phyloP scores from a whole-genome alignment of 2,888 invertebrate genomes.

The Aplocera efformata region DNA sequence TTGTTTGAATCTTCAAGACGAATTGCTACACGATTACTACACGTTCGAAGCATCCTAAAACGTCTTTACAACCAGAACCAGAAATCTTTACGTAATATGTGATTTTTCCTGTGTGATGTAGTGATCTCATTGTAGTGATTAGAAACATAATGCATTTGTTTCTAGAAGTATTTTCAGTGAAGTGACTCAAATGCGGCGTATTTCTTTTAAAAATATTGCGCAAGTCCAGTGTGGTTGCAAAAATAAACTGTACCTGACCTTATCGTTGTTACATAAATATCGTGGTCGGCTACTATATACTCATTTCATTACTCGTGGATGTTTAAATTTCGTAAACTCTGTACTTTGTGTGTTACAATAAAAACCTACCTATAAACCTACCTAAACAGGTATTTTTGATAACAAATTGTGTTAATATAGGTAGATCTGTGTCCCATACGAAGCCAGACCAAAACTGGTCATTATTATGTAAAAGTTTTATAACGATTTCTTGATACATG shows the following conservation, averaged over 20 bases:
- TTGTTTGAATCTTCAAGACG: conserved; percentile 2
- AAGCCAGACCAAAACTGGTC: not conserved
- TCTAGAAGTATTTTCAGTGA: conserved; percentile 21
- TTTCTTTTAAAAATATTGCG: conserved; percentile 31
- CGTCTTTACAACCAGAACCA: conserved; percentile 1
- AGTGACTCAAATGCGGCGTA: conserved; percentile 29
- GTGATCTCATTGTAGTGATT: too few species aligned
- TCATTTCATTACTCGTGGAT: conserved; percentile 7
- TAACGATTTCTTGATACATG: conserved; percentile 28
- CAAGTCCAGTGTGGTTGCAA: conserved; percentile 31
- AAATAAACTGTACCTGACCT: conserved; percentile 42
- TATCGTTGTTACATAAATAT: conserved; percentile 47
- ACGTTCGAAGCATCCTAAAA: conserved; percentile 2
- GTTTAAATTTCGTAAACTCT: conserved; percentile 6
- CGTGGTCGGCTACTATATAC: conserved; percentile 29
- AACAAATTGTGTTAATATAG: too few species aligned
- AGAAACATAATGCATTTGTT: conserved; percentile 17
- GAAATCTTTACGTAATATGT: conserved; percentile 6
- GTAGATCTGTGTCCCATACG: not conserved
- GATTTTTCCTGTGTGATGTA: too few species aligned
- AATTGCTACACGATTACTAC: conserved; percentile 1
- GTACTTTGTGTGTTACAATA: conserved; percentile 1
- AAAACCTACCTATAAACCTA: too few species aligned
- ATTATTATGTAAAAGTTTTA: conserved; percentile 27
- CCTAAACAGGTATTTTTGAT: too few species aligned